These are phyloP conservation scores for Hypolimnas misippus DNA, from an alignment of 2,888 invertebrate genomes.

Conservation along the genomic window DNA sequence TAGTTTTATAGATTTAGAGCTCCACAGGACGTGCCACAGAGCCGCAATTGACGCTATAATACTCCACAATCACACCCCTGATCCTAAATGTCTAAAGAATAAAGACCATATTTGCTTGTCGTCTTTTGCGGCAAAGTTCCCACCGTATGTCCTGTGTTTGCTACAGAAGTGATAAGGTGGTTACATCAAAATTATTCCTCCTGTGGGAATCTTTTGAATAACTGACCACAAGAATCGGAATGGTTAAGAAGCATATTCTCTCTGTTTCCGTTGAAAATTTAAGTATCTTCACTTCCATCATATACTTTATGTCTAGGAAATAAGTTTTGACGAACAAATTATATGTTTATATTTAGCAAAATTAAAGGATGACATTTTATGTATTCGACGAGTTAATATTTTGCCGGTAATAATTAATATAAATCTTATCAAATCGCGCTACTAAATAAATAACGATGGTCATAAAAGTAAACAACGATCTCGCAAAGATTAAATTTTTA, in stretches of 20 bases:
- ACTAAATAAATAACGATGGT: slow-evolving; percentile 40
- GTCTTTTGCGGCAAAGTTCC: slow-evolving; percentile 9
- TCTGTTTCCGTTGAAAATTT: slow-evolving; percentile 8
- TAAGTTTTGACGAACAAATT: no score
- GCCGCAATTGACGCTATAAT: slow-evolving; percentile 28
- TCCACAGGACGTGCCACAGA: slow-evolving; percentile 46
- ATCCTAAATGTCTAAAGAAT: background rate
- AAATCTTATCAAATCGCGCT: slow-evolving; percentile 18
- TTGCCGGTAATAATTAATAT: slow-evolving; percentile 19
- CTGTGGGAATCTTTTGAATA: slow-evolving; percentile 37
- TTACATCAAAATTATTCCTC: slow-evolving; percentile 37
- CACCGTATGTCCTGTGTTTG: slow-evolving; percentile 28
- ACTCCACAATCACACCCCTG: background rate
- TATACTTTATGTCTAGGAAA: no score
- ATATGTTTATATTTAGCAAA: background rate
- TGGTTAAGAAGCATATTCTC: background rate
- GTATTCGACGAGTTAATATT: slow-evolving; percentile 12
- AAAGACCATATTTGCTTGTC: slow-evolving; percentile 6
- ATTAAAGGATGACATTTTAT: slow-evolving; percentile 5
- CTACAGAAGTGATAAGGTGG: slow-evolving; percentile 39
- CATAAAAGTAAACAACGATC: slow-evolving; percentile 16
- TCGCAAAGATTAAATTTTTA: slow-evolving; percentile 47
- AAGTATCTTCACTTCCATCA: background rate
- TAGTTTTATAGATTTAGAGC: slow-evolving; percentile 60
- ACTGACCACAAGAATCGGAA: slow-evolving; percentile 32